Percentiles rank a stretch among this genome's conserved stretches.
Evolutionary conservation across 2,888 invertebrate genomes (phyloP).

Genomic region (Zhengitettix transpicula): DNA sequence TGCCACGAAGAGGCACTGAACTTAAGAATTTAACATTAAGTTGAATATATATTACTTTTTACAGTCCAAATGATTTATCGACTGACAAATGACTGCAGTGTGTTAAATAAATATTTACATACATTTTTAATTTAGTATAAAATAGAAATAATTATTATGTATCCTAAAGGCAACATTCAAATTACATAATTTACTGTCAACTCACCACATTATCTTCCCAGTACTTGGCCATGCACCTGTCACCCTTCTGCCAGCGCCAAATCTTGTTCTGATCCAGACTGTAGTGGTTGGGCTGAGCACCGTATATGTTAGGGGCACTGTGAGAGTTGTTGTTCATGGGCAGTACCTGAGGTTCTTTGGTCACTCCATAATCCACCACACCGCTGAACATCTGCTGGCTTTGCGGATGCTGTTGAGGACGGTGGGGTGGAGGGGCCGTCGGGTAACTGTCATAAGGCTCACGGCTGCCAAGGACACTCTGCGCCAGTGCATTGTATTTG

Average conservation of each 20-base stretch:
- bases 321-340: neutral
- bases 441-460: no score
- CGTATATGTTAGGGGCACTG: neutral
- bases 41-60: no score
- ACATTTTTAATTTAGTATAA: no score
- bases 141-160: no score
- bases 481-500: no score
- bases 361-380: slow-evolving; percentile 1
- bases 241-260: slow-evolving; percentile 57
- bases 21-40: no score
- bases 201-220: slow-evolving; percentile 81
- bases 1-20: no score
- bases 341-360: neutral
- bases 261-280: slow-evolving; percentile 9
- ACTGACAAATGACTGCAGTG: no score
- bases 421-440: neutral
- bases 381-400: neutral
- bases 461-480: no score
- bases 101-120: no score
- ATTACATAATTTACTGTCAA: slow-evolving; percentile 4
- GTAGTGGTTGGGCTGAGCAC: slow-evolving; percentile 7
- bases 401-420: neutral
- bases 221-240: slow-evolving; percentile 75
- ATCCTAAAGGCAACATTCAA: no score
- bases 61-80: no score